Evolutionary conservation across 2,888 invertebrate species (phyloP).

Genomic region (Barypeithes pellucidus): DNA sequence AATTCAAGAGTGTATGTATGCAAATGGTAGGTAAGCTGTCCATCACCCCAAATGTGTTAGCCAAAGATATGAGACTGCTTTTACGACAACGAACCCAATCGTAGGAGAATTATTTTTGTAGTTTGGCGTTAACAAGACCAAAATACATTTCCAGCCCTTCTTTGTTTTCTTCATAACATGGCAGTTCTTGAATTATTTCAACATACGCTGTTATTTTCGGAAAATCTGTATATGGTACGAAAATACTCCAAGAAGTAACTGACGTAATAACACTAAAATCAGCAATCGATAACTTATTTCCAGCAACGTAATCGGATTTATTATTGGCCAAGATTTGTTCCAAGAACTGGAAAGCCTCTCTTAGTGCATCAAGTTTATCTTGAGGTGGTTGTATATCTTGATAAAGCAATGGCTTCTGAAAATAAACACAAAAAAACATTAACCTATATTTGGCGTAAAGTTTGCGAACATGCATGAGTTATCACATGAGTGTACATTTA

Average conservation of each 20-base stretch:
- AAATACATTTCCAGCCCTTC: conserved; percentile 21
- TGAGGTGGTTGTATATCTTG: conserved; percentile 13
- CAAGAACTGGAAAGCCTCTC: conserved; percentile 63
- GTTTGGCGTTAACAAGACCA: not conserved
- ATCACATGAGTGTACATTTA: too few relatives aligned
- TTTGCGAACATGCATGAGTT: too few relatives aligned
- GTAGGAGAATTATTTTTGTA: too few relatives aligned
- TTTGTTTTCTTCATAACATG: conserved; percentile 56
- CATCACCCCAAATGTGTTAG: too few relatives aligned
- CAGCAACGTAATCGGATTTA: conserved; percentile 59
- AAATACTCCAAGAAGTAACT: conserved; percentile 31
- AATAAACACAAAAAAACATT: not conserved
- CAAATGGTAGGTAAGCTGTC: too few relatives aligned
- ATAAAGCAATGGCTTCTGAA: conserved; percentile 17
- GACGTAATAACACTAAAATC: conserved; percentile 58
- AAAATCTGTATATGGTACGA: conserved; percentile 25
- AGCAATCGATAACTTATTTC: conserved; percentile 56
- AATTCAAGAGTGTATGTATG: too few relatives aligned
- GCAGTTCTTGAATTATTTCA: conserved; percentile 54
- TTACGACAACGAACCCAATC: too few relatives aligned
- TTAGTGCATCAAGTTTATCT: conserved; percentile 30
- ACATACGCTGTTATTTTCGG: conserved; percentile 62
- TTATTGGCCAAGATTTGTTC: conserved; percentile 67
- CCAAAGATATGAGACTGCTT: too few relatives aligned
- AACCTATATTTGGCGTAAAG: too few relatives aligned